Evolutionary conservation across 2,797 vertebrate genomes (phyloP), one percentile per base, ranked within the genome.

Genomic region (Lepus townsendii): DNA sequence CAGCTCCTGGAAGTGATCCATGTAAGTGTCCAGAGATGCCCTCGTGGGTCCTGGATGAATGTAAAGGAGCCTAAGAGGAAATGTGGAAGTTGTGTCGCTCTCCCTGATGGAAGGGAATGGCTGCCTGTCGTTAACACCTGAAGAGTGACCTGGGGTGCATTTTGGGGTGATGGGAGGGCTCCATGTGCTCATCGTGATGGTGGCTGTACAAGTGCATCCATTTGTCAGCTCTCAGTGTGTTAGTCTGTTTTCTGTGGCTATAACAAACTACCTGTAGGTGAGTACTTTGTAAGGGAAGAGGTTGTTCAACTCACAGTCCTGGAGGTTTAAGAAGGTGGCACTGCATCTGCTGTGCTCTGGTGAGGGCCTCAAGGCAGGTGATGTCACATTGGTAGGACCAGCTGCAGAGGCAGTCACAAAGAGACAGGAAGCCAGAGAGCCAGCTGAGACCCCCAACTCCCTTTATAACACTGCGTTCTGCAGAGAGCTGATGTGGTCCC

Each of bases 151-250:
- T 7, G n/a, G 17, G 32, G 47, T 52, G 5, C 27, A 12, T 60
- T 80, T 7, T 0, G 19, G 35, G 35, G 2, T 52, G 8, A 69
- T 38, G 47, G 66, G 47, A 86, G 6, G 68, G 69, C 17, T 38
- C 60, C 32, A 7, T 17, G 9, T 47, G 88, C 68, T 85, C 24
- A 32, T 63, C 27, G 26, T 71, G 69, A 10, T 3, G 12, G 26
- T 62, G 57, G 82, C 80, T 84, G 50, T 35, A 22, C 0, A 9
- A 19, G 17, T n/a, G 3, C n/a, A 12, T 8, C 22, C 65, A 17
- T 73, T 83, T 94, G 42, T 93, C 27, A 73, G 71, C 83, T 83
- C 26, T 83, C 38, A 68, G 35, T 30, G 38, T 13, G 13, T 66
- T 50, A 30, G 3, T n/a, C 62, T 26, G 9, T 65, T 82, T 65